phyloP scores from a whole-genome alignment of 2,888 invertebrate genomes.

The Apodemia zela region DNA sequence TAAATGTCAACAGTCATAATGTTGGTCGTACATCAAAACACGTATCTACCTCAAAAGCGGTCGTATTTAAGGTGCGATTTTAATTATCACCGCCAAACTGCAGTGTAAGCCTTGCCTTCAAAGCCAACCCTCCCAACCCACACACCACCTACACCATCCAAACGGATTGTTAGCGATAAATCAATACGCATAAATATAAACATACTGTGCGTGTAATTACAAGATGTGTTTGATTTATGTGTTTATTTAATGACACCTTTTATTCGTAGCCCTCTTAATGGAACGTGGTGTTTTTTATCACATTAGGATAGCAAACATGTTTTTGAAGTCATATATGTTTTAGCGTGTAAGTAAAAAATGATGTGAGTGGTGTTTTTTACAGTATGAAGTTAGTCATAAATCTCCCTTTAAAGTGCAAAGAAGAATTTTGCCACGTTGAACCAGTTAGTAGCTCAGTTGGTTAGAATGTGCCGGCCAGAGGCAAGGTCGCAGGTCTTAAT shows the following conservation, averaged over 20 bases:
- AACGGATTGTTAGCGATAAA: slow-evolving; percentile 45
- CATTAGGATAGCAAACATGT: background rate
- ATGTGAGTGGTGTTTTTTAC: no score
- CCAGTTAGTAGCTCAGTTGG: no score
- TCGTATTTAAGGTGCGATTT: slow-evolving; percentile 33
- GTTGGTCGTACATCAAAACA: background rate
- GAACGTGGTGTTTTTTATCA: background rate
- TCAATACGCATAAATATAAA: slow-evolving; percentile 47
- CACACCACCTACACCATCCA: slow-evolving; percentile 49
- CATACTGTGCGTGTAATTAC: slow-evolving; percentile 47
- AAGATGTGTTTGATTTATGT: slow-evolving; percentile 57
- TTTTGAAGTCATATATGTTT: no score
- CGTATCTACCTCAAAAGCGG: background rate
- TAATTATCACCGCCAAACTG: slow-evolving; percentile 61
- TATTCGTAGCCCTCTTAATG: slow-evolving; percentile 32
- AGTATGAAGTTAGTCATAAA: no score
- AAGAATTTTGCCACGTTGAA: no score
- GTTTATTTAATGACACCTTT: slow-evolving; percentile 47
- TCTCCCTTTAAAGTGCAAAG: no score
- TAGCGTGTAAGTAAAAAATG: no score
- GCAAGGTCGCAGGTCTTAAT: no score
- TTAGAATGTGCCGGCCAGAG: no score
- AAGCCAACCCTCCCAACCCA: slow-evolving; percentile 49
- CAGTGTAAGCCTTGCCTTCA: slow-evolving; percentile 39
- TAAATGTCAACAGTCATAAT: no score